phyloP scores from a whole-genome alignment of 1,140 invertebrate species.

The Nephila pilipes region DNA sequence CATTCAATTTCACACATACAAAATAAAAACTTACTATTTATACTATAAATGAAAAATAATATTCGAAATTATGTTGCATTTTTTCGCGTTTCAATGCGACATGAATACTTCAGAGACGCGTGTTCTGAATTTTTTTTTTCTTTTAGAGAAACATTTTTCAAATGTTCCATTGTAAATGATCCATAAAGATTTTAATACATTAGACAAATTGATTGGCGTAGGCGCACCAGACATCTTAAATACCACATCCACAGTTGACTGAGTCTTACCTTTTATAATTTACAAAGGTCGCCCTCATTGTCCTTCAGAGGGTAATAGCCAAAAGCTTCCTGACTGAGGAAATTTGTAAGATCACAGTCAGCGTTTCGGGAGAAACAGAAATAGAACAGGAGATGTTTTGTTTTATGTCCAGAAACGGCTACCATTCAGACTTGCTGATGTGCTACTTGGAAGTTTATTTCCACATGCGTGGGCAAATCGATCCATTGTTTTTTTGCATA shows the following conservation, averaged over 20 bases:
- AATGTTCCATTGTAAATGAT: neutral
- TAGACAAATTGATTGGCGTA: neutral
- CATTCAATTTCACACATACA: too few relatives aligned
- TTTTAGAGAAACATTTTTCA: neutral
- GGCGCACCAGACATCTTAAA: neutral
- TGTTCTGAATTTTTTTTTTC: too few relatives aligned
- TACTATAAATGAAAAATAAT: too few relatives aligned
- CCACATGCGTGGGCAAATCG: neutral
- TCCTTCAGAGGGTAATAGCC: neutral
- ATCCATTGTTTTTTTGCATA: neutral
- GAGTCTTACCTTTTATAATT: neutral
- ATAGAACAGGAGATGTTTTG: neutral
- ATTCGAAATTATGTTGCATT: too few relatives aligned
- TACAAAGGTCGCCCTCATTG: neutral
- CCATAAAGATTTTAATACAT: neutral
- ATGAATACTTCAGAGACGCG: too few relatives aligned
- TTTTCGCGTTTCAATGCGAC: too few relatives aligned
- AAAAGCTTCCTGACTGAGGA: conserved; percentile 11
- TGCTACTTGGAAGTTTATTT: neutral
- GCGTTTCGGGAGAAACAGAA: neutral
- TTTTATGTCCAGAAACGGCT: neutral
- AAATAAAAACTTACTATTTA: too few relatives aligned
- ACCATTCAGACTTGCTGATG: neutral
- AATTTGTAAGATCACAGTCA: neutral
- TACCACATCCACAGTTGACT: neutral